Base-by-base conservation (phyloP, 2,113 vertebrate species). In the Noturus placidus region DNA sequence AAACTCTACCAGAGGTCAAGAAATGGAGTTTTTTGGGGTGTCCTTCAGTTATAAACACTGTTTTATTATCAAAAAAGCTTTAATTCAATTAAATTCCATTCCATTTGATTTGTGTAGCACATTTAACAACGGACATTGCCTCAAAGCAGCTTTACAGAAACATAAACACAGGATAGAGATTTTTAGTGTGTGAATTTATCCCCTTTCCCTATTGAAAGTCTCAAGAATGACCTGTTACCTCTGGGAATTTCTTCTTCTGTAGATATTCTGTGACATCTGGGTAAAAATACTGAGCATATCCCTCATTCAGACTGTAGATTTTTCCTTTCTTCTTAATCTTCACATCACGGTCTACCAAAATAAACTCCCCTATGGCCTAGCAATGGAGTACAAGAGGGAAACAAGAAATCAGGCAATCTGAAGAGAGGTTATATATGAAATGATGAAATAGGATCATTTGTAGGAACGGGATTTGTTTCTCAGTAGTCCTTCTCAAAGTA, bases 281-380 rank as follows among this genome's bases (percentile, higher is more conserved):
- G 90, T 98, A 96, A 15, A 99, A 99, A 56, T 98, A 97, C 85
- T 96, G 95, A 27, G 97, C 96, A 5, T 99, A 99, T 83, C 98
- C 98, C 77, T 99, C 98, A 57, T 99, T 99, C 35, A 99, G 92
- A 93, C 98, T 99, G 95, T 98, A 99, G 92, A 99, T 99, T 82
- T 95, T 99, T 20, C 98, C 98, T 90, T 95, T 98, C 92, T 98
- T 99, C 92, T 98, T 99, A 67, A 99, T 99, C 93, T 95, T 98
- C 87, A 99, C 95, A 83, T 99, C 93, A 69, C n/a, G 95, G 35
- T 99, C 97, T 65, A 98, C 97, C 94, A 99, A 90, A 92, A 99
- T 98, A 91, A 99, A 99, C 93, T 99, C 98, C 33, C 97, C 98
- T 17, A 99, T 99, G 25, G 98, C 93, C 98, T 99, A 87, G 78